Conservation (phyloP, 1,140 invertebrate genomes). For the Drosophila ironensis region DNA sequence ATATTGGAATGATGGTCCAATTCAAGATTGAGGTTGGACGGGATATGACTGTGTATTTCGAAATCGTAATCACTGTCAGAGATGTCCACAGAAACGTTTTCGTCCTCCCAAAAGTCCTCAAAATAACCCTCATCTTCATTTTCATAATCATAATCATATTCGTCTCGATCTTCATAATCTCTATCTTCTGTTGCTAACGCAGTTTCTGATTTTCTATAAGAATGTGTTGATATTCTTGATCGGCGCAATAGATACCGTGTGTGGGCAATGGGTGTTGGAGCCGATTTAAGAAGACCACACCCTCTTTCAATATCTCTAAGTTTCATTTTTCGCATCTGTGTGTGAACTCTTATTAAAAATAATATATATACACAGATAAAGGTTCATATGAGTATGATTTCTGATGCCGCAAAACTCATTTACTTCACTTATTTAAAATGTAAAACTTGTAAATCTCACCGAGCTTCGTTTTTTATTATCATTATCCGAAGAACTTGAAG, state of each 20-base stretch:
- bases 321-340: conserved; percentile 18
- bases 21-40: too few species aligned
- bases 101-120: conserved; percentile 13
- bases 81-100: neutral
- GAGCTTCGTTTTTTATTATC: neutral
- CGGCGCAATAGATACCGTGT: neutral
- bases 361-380: too few species aligned
- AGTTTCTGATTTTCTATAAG: too few species aligned
- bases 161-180: neutral
- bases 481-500: neutral
- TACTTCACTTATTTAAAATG: too few species aligned
- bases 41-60: too few species aligned
- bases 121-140: neutral
- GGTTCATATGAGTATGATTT: too few species aligned
- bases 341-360: too few species aligned
- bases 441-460: neutral
- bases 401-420: too few species aligned
- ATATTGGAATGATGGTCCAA: too few species aligned
- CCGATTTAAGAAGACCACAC: neutral
- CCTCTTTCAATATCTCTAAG: conserved; percentile 13
- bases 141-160: too few species aligned
- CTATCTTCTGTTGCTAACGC: neutral
- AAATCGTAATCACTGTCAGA: too few species aligned
- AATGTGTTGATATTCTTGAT: neutral
- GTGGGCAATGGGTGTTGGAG: neutral